Conservation (phyloP, 2,888 invertebrate species). For the Pomacea canaliculata region DNA sequence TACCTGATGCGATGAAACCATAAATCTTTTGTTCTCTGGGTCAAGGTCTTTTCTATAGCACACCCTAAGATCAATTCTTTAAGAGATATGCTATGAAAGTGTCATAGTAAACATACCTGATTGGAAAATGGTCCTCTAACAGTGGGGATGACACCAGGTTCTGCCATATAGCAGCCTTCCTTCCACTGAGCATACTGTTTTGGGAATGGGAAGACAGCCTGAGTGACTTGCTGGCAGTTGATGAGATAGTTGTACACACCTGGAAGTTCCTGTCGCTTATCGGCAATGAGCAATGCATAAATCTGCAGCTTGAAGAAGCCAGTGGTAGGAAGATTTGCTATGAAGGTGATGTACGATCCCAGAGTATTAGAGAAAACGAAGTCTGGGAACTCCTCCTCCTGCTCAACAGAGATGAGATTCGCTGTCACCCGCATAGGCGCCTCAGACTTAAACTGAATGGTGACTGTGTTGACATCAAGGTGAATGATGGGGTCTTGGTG, state of each 20-base stretch:
- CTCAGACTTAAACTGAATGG: constrained; percentile 54
- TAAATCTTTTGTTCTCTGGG: too few relatives aligned
- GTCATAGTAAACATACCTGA: constrained; percentile 14
- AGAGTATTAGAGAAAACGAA: constrained; percentile 65
- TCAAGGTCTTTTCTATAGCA: too few relatives aligned
- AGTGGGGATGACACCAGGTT: constrained; percentile 58
- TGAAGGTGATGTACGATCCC: constrained; percentile 55
- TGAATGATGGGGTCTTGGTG: constrained; percentile 68
- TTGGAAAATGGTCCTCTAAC: constrained; percentile 38
- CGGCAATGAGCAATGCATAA: constrained; percentile 64
- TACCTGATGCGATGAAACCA: too few relatives aligned
- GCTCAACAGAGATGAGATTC: constrained; percentile 65
- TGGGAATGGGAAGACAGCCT: constrained; percentile 62
- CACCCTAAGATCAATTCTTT: too few relatives aligned
- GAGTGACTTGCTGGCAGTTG: constrained; percentile 57
- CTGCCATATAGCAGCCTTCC: constrained; percentile 68
- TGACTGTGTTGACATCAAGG: constrained; percentile 59
- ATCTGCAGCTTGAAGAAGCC: constrained; percentile 70
- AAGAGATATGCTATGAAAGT: too few relatives aligned
- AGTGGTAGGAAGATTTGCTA: constrained; percentile 56
- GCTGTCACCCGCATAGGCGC: constrained; percentile 67
- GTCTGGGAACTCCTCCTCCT: constrained; percentile 59
- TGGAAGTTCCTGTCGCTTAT: constrained; percentile 66
- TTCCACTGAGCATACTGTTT: constrained; percentile 71
- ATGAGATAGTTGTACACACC: constrained; percentile 70